Evolutionary conservation across 2,888 invertebrate species (phyloP).

Genomic region (Leucania comma): DNA sequence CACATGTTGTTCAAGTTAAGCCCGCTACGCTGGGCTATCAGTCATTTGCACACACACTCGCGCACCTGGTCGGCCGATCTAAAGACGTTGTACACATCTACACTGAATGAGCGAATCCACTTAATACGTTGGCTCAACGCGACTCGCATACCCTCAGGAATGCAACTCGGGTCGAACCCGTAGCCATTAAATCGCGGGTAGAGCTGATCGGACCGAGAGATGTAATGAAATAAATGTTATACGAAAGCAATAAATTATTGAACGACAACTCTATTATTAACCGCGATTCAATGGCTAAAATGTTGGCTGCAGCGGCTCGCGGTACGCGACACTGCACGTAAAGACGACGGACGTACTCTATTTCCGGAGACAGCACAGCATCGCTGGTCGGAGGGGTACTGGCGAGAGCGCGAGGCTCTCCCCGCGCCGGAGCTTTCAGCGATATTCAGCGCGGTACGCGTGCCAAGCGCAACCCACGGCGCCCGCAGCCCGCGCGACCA

Average conservation of each 20-base stretch:
- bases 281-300: constrained; percentile 83
- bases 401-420: constrained; percentile 80
- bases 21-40: constrained; percentile 86
- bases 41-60: constrained; percentile 90
- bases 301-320: constrained; percentile 73
- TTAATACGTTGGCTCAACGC: constrained; percentile 69
- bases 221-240: constrained; percentile 43
- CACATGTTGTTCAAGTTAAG: constrained; percentile 88
- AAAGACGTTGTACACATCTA: constrained; percentile 83
- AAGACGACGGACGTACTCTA: constrained; percentile 86
- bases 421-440: constrained; percentile 81
- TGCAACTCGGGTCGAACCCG: constrained; percentile 80
- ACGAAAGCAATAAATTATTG: constrained; percentile 63
- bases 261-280: constrained; percentile 77
- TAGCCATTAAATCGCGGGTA: constrained; percentile 78
- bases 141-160: constrained; percentile 79
- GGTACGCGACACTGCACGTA: constrained; percentile 81
- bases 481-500: constrained; percentile 54
- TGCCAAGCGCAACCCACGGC: constrained; percentile 81
- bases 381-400: constrained; percentile 91
- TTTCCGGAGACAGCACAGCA: constrained; percentile 91
- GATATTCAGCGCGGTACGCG: constrained; percentile 81
- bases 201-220: constrained; percentile 31
- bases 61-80: constrained; percentile 88
- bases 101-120: constrained; percentile 78